Conservation (phyloP, 2,797 vertebrate species). For the Myotis daubentonii region DNA sequence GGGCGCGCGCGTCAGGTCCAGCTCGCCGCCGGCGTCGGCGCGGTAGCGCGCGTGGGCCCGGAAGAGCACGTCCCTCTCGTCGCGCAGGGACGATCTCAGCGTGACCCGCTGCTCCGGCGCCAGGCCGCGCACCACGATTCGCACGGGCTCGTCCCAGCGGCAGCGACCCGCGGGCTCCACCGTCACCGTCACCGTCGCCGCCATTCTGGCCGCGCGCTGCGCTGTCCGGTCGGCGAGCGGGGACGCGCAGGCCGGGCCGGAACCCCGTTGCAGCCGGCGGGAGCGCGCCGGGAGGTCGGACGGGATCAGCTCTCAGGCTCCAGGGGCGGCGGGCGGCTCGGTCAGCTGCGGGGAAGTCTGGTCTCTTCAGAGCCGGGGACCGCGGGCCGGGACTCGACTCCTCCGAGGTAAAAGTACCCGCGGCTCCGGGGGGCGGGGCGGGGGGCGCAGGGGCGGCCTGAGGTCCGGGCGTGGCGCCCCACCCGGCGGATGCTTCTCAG, state of each 20-base stretch:
- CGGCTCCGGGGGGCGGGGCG: fast-evolving
- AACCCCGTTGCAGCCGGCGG: fast-evolving
- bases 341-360: not conserved
- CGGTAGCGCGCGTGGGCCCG: conserved; percentile 85
- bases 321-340: not conserved
- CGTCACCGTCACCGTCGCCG: not conserved
- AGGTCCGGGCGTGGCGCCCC: not conserved
- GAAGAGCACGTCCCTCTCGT: conserved; percentile 87
- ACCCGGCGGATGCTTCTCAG: fast-evolving
- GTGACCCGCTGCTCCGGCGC: conserved; percentile 85
- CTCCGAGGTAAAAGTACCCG: too few relatives aligned
- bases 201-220: not conserved
- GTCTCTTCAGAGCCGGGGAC: too few relatives aligned
- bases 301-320: fast-evolving
- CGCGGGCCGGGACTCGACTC: fast-evolving
- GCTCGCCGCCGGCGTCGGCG: conserved; percentile 84
- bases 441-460: fast-evolving
- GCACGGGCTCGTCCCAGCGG: conserved; percentile 88
- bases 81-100: conserved; percentile 83
- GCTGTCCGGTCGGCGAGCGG: conserved; percentile 70
- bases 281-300: too few relatives aligned
- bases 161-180: conserved; percentile 82
- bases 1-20: conserved; percentile 85
- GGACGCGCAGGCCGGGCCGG: conserved; percentile 71
- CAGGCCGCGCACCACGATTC: conserved; percentile 87